Percentiles rank a stretch among this genome's conserved stretches.
Evolutionary conservation across 2,888 invertebrate species (phyloP).

Genomic region (Bellardia bayeri): DNA sequence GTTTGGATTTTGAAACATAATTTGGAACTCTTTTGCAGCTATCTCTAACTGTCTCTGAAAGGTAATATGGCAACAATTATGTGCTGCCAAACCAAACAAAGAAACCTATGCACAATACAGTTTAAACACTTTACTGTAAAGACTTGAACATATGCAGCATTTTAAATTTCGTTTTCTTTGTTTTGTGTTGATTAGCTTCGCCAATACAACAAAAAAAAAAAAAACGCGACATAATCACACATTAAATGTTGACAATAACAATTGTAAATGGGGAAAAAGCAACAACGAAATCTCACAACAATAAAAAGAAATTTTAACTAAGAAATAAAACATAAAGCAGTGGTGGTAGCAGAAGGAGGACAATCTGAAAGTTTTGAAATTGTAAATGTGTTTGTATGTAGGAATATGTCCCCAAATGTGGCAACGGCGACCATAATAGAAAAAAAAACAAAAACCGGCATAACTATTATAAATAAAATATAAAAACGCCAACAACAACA

Average conservation of each 20-base stretch:
- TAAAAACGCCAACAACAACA: slow-evolving; percentile 15
- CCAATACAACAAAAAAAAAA: slow-evolving; percentile 59
- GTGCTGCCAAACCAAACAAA: background rate
- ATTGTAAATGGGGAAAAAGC: slow-evolving; percentile 33
- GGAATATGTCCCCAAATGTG: slow-evolving; percentile 77
- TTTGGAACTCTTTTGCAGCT: no score
- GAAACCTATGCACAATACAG: background rate
- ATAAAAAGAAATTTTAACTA: slow-evolving; percentile 32
- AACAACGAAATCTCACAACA: slow-evolving; percentile 32
- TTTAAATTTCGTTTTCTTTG: slow-evolving; percentile 11
- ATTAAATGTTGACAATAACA: slow-evolving; percentile 68
- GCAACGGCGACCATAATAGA: slow-evolving; percentile 74
- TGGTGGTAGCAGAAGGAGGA: background rate
- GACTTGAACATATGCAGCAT: background rate
- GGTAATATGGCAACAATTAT: background rate
- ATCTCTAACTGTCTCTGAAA: background rate
- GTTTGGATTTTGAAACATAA: no score
- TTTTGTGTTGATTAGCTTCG: slow-evolving; percentile 72
- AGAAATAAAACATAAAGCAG: slow-evolving; percentile 36
- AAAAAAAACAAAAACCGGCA: slow-evolving; percentile 27
- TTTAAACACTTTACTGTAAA: background rate
- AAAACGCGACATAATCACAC: slow-evolving; percentile 68
- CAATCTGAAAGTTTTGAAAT: slow-evolving; percentile 78
- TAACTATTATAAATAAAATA: slow-evolving; percentile 59
- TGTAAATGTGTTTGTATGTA: slow-evolving; percentile 78